Evolutionary conservation across 1,140 invertebrate genomes (phyloP), one percentile per base, ranked within the genome.

Genomic region (Drosophila pruinosa): DNA sequence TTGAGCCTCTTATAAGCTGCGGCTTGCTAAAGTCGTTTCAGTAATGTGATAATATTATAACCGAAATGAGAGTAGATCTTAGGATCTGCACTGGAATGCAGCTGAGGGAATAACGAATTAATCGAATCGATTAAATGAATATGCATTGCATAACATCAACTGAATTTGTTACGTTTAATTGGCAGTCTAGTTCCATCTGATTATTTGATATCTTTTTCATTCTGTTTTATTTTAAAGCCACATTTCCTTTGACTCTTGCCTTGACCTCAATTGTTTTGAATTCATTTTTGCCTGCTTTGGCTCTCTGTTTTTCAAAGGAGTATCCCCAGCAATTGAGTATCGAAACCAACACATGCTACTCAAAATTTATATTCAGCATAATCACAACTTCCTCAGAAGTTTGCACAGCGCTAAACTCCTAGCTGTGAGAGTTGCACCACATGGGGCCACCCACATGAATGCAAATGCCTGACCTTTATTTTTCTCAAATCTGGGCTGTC

Each of bases 391-490:
- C 31, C 41, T 64, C 59, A 56, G 67, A 70, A 70, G 39, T 67
- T 31, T 41, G 54, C 15, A 19, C 0, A 36, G 36, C 4, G 1
- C 26, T 14, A 28, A 56, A 19, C 24, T 48, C 17, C 43, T 59
- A 67, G 19, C 15, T 54, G 12, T 12, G 59, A 14, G 36, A 41
- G 5, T 24, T 14, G 43, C 64, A 59, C 64, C 64, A 45, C 64
- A 68, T 68, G 64, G 31, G 65, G 59, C 21, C 59, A 70, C 59
- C 67, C 67, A 70, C 50, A 64, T 70, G 43, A 70, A 41, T 50
- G 61, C 52, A 58, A 50, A 65, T 43, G 22, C 41, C 28, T 65
- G 52, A 70, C 36, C 36, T 71, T 65, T 50, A 17, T 56, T 48
- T 47, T 10, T 31, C n/a, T 53, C 41, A 28, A 45, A 15, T 17